A percentile compares a stretch with the other conserved stretches of the same genome.
Conservation (phyloP, 2,797 vertebrate genomes). For the Xiphophorus birchmanni region DNA sequence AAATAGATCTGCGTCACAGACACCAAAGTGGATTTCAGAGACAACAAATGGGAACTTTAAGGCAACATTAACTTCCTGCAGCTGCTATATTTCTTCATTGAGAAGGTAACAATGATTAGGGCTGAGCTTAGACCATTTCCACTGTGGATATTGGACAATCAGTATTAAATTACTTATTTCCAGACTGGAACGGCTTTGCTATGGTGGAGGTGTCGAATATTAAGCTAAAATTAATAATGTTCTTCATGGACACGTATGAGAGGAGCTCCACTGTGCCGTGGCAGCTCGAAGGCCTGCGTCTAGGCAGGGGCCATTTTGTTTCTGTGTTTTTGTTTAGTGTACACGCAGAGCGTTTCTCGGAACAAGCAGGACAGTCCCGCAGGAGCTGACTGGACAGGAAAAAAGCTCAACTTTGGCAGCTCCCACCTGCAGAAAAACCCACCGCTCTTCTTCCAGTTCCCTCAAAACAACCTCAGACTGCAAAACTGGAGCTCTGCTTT, state of each 20-base stretch:
- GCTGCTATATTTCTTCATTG: conserved; percentile 14
- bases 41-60: conserved; percentile 22
- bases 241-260: background rate
- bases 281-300: background rate
- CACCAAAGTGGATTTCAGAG: conserved; percentile 28
- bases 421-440: background rate
- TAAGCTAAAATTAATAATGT: background rate
- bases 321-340: conserved; percentile 52
- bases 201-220: background rate
- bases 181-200: background rate
- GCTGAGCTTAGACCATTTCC: conserved; percentile 39
- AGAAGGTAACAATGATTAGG: conserved; percentile 14
- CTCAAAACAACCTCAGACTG: background rate
- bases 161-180: conserved; percentile 7
- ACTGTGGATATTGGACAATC: conserved; percentile 5
- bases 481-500: background rate
- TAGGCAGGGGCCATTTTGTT: conserved; percentile 62
- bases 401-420: conserved; percentile 12
- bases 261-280: background rate
- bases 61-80: conserved; percentile 11
- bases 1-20: background rate
- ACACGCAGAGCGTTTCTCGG: conserved; percentile 28
- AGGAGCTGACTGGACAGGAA: conserved; percentile 39
- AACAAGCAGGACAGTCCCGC: conserved; percentile 32
- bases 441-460: background rate